These are phyloP conservation scores for Gambusia holbrooki DNA, from an alignment of 2,113 vertebrate genomes.

Conservation along the genomic window DNA sequence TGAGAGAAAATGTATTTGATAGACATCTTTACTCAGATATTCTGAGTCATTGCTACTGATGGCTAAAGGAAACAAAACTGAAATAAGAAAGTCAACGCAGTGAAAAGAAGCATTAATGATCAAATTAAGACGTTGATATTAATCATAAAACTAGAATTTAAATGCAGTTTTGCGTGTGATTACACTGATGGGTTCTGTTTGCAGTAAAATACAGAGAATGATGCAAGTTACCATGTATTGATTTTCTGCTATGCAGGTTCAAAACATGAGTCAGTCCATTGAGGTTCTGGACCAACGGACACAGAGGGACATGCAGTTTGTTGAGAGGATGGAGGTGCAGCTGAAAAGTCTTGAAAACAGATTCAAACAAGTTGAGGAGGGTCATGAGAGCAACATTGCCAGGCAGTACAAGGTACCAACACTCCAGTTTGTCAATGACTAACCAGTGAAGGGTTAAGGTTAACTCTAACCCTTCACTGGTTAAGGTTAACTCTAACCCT, in stretches of 20 bases:
- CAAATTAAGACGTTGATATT: too few species aligned
- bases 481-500: too few species aligned
- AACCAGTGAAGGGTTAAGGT: too few species aligned
- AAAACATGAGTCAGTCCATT: constrained; percentile 98
- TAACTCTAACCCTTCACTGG: too few species aligned
- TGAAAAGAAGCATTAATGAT: too few species aligned
- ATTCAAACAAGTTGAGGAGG: constrained; percentile 94
- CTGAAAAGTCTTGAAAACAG: constrained; percentile 92
- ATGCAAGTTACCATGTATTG: background rate
- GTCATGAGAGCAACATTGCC: constrained; percentile 91
- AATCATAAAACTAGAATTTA: too few species aligned
- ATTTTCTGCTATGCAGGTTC: constrained; percentile 82
- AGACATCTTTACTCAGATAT: too few species aligned
- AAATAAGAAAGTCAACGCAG: too few species aligned
- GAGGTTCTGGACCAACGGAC: constrained; percentile 94
- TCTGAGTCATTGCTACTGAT: too few species aligned
- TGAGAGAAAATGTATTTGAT: too few species aligned
- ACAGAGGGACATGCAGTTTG: constrained; percentile 93
- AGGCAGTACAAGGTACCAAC: constrained; percentile 92
- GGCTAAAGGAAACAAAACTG: too few species aligned
- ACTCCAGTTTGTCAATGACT: background rate
- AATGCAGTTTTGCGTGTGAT: background rate
- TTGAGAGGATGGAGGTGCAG: constrained; percentile 96
- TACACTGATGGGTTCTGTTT: too few species aligned
- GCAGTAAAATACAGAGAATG: background rate